Evolutionary conservation across 1,140 invertebrate species (phyloP), one percentile per base, ranked within the genome.

Genomic region (Temnothorax nylanderi): DNA sequence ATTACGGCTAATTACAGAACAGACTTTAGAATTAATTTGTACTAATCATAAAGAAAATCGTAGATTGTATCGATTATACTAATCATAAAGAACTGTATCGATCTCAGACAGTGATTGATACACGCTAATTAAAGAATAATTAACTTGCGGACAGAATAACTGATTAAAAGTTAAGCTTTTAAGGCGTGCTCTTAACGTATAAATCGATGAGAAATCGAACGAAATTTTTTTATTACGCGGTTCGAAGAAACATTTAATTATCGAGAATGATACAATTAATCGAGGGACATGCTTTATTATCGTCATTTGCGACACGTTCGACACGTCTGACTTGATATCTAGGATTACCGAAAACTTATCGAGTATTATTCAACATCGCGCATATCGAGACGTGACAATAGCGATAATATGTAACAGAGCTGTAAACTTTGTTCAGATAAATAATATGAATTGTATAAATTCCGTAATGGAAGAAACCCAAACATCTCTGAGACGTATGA

Each of bases 341-440:
- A 69, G 11, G 26, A 82, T 32, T 72, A 13, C 2, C 37, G 18
- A 72, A 60, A 82, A 44, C 72, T 74, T 72, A 72, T 60, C 41
- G 26, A 32, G 21, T 1, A 18, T 58, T 16, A 47, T 47, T 58
- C 7, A 18, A 77, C 8, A 13, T 18, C 21, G 13, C 6, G n/a
- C 26, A 32, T 41, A 72, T 16, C 18, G 8, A 3, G 7, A 49
- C 26, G 16, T 71, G n/a, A 71, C 34, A 49, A 41, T 44, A 1
- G 1, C 0, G 2, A 54, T 56, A 69, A 69, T 32, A 54, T 34
- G 11, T 21, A 67, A 56, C 16, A 44, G 47, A 56, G 11, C 13
- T 41, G 16, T 37, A 26, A 69, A 69, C 13, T 13, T 69, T 44
- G 16, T 56, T 0, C 10, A 62, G 16, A 32, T 13, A 26, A 3